Percentiles rank a stretch among this genome's conserved stretches.
phyloP scores from a whole-genome alignment of 2,113 vertebrate genomes.

The Macrotus californicus region DNA sequence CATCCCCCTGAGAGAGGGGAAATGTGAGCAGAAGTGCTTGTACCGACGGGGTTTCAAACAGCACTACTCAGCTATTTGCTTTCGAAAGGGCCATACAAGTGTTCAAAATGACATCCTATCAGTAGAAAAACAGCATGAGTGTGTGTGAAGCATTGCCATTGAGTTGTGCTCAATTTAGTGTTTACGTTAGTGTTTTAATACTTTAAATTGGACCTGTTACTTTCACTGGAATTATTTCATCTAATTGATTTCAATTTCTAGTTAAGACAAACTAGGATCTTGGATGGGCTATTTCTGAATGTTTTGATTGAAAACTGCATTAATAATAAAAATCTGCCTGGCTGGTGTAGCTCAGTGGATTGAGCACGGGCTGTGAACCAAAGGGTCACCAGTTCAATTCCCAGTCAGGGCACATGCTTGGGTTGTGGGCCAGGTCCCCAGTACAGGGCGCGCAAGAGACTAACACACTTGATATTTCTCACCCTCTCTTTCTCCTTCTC shows the following conservation, averaged over 20 bases:
- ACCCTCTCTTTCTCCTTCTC: too few relatives aligned
- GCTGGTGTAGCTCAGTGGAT: too few relatives aligned
- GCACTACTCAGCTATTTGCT: neutral
- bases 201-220: neutral
- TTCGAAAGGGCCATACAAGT: neutral
- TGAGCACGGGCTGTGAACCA: too few relatives aligned
- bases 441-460: too few relatives aligned
- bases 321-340: neutral
- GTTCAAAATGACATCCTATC: neutral
- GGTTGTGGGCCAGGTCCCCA: too few relatives aligned
- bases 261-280: neutral
- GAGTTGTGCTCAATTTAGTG: neutral
- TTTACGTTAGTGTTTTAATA: neutral
- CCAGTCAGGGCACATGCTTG: too few relatives aligned
- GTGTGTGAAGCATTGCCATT: neutral
- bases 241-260: conserved; percentile 15
- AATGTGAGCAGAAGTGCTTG: neutral
- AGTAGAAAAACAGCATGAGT: neutral
- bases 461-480: too few relatives aligned
- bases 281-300: neutral
- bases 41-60: neutral
- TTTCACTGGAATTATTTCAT: conserved; percentile 24
- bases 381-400: too few relatives aligned
- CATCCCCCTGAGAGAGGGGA: neutral
- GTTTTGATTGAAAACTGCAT: neutral